These are phyloP conservation scores for Empidonax alnorum DNA, from an alignment of 2,113 vertebrate species.

Conservation along the genomic window DNA sequence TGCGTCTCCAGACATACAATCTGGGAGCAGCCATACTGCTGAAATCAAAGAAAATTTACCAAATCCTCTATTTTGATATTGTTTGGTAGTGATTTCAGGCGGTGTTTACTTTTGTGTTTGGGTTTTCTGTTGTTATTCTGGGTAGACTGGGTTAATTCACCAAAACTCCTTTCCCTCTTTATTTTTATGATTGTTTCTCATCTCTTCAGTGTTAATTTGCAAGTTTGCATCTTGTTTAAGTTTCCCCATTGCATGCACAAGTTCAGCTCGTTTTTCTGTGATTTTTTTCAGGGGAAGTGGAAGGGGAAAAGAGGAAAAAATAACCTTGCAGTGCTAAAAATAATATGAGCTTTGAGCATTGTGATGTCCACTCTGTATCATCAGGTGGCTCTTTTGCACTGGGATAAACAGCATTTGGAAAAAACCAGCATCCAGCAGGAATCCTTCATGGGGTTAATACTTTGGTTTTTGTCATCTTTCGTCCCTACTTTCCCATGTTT, in stretches of 20 bases:
- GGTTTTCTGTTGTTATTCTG: rapidly evolving
- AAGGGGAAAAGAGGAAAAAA: neutral
- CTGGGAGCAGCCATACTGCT: neutral
- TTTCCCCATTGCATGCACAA: neutral
- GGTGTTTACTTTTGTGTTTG: neutral
- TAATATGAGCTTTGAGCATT: neutral
- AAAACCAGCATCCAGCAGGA: neutral
- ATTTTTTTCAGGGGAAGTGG: neutral
- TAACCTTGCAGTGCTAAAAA: neutral
- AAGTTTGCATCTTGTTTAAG: neutral
- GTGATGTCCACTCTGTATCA: neutral
- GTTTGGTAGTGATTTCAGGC: neutral
- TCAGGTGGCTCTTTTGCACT: neutral
- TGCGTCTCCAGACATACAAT: neutral
- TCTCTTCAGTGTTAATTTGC: neutral
- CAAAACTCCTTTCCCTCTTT: neutral
- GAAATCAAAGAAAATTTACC: neutral
- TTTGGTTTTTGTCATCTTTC: neutral
- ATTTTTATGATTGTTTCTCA: neutral
- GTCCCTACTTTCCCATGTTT: neutral
- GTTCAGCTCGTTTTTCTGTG: neutral
- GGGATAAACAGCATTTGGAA: neutral
- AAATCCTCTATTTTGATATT: neutral
- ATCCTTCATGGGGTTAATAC: neutral
- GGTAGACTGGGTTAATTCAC: neutral